A percentile compares a stretch with the other conserved stretches of the same genome.
Conservation (phyloP, 2,888 invertebrate genomes). For the Erannis defoliaria region DNA sequence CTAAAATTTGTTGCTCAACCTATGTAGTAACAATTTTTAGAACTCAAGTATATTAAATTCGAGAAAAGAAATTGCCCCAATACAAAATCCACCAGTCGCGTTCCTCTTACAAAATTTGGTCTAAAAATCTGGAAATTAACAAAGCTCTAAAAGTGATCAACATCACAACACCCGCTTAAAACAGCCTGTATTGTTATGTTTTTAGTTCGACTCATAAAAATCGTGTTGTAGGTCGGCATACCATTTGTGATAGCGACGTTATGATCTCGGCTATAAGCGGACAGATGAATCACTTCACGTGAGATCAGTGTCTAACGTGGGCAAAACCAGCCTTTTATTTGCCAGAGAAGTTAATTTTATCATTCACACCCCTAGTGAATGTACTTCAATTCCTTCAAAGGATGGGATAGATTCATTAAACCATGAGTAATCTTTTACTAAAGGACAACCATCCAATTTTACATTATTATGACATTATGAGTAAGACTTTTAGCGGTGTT, state of each 20-base stretch:
- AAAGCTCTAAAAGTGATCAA: no score
- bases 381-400: slow-evolving; percentile 16
- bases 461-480: no score
- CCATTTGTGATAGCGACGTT: slow-evolving; percentile 52
- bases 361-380: slow-evolving; percentile 44
- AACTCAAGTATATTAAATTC: no score
- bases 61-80: no score
- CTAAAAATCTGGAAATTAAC: no score
- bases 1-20: no score
- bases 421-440: slow-evolving; percentile 32
- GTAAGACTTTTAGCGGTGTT: not conserved
- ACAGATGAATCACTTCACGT: slow-evolving; percentile 68
- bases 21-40: no score
- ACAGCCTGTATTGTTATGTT: no score
- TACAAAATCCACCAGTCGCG: no score
- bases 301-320: slow-evolving; percentile 63
- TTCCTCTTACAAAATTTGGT: no score
- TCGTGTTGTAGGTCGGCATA: slow-evolving; percentile 38
- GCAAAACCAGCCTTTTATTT: slow-evolving; percentile 22
- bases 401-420: slow-evolving; percentile 26
- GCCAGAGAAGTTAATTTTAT: slow-evolving; percentile 33
- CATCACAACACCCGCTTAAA: no score
- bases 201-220: no score
- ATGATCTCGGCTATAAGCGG: slow-evolving; percentile 58
- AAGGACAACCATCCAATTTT: slow-evolving; percentile 15